Conservation (phyloP, 2,888 invertebrate genomes). For the Orchesellides sinensis region DNA sequence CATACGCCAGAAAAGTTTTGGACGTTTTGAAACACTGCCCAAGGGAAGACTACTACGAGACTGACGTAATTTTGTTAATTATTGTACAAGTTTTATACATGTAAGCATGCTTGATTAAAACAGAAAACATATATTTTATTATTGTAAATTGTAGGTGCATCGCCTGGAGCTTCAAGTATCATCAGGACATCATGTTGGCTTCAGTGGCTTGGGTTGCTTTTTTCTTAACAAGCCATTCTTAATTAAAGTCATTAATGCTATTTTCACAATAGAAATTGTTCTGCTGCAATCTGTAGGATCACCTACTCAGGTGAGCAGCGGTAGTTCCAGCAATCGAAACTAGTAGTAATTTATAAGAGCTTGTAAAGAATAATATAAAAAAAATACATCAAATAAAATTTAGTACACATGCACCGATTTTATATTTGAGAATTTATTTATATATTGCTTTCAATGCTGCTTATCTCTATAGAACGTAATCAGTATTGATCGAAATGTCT, state of each 20-base stretch:
- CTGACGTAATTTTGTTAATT: not conserved
- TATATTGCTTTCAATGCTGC: no score
- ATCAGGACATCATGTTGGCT: not conserved
- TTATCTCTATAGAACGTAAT: no score
- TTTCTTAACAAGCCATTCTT: conserved; percentile 27
- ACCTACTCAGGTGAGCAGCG: no score
- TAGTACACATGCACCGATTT: no score
- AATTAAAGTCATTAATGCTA: conserved; percentile 15
- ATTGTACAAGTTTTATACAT: not conserved
- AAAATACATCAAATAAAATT: no score
- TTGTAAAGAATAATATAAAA: no score
- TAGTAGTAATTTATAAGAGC: no score
- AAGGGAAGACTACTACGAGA: conserved; percentile 9
- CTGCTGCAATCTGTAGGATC: no score
- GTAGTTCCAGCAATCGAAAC: no score
- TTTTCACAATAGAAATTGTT: conserved; percentile 41
- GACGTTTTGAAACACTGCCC: conserved; percentile 27
- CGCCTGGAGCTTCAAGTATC: conserved; percentile 22
- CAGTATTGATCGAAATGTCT: no score
- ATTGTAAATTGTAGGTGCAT: conserved; percentile 3
- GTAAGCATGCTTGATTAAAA: not conserved
- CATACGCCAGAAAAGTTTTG: not conserved
- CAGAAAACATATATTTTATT: not conserved
- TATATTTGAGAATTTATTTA: no score
- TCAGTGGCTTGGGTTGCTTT: conserved; percentile 34